Evolutionary conservation across 2,797 vertebrate genomes (phyloP).

Genomic region (Eidolon dupreanum): DNA sequence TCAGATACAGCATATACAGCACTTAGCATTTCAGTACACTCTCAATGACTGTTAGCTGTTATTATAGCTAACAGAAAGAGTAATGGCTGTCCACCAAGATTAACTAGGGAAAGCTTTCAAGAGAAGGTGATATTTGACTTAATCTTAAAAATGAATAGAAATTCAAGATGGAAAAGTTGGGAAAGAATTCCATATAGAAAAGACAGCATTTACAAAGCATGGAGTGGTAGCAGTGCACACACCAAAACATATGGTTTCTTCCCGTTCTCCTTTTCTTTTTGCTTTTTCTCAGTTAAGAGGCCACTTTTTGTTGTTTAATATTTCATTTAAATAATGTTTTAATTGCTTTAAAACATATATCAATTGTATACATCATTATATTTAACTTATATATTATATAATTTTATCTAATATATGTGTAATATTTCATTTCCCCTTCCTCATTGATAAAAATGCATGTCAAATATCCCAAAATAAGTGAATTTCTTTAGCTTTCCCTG

Average conservation of each 20-base stretch:
- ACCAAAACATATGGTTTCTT: too few species aligned
- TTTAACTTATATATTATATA: neutral
- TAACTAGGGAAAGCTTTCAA: neutral
- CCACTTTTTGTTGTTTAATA: neutral
- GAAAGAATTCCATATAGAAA: neutral
- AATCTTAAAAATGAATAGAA: neutral
- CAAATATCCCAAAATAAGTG: neutral
- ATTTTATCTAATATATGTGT: neutral
- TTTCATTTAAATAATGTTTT: neutral
- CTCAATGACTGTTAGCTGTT: neutral
- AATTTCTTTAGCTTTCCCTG: neutral
- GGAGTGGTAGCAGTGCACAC: accelerated
- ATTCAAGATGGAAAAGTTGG: neutral
- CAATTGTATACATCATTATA: neutral
- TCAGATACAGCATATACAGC: neutral
- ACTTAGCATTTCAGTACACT: neutral
- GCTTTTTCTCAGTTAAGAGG: neutral
- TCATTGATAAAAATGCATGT: neutral
- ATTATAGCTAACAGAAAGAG: neutral
- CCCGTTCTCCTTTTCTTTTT: neutral
- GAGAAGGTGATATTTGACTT: neutral
- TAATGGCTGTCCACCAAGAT: neutral
- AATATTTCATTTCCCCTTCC: neutral
- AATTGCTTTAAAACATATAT: neutral
- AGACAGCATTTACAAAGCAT: neutral